These are phyloP conservation scores for Aselliscus stoliczkanus DNA, from an alignment of 2,797 vertebrate genomes.

Conservation along the genomic window DNA sequence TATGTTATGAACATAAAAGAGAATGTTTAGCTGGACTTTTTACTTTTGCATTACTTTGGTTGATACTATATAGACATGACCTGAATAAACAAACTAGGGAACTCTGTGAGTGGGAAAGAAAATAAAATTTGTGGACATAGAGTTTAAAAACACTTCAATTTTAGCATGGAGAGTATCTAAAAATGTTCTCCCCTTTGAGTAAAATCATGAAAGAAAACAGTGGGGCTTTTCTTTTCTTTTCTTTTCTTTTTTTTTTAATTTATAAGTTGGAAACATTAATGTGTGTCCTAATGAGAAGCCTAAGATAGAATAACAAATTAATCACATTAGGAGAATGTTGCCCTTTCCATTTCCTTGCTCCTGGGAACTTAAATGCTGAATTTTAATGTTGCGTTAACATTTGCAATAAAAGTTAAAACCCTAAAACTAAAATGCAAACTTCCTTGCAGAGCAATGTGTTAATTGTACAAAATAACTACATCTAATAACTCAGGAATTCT, in stretches of 20 bases:
- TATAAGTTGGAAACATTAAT: slow-evolving; percentile 47
- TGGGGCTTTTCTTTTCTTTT: background rate
- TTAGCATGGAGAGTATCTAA: background rate
- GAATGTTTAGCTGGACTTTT: background rate
- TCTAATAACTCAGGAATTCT: background rate
- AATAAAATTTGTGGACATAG: background rate
- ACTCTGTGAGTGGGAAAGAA: background rate
- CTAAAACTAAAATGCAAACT: slow-evolving; percentile 52
- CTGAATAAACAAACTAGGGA: background rate
- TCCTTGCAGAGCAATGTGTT: slow-evolving; percentile 9
- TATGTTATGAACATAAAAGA: background rate
- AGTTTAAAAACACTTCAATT: background rate
- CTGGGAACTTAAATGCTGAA: slow-evolving; percentile 52
- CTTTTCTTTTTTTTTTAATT: slow-evolving; percentile 34
- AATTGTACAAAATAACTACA: slow-evolving; percentile 28
- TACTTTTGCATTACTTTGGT: background rate
- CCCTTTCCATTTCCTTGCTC: slow-evolving; percentile 57
- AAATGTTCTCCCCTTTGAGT: background rate
- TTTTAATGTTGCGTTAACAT: slow-evolving; percentile 70
- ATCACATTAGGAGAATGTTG: slow-evolving; percentile 52
- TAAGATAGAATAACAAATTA: slow-evolving; percentile 59
- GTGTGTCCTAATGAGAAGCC: slow-evolving; percentile 43
- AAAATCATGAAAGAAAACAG: slow-evolving; percentile 26
- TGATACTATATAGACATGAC: background rate
- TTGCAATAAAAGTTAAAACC: slow-evolving; percentile 61